Evolutionary conservation across 2,797 vertebrate genomes (phyloP), one percentile per base, ranked within the genome.

Genomic region (Enteromius mattozi): DNA sequence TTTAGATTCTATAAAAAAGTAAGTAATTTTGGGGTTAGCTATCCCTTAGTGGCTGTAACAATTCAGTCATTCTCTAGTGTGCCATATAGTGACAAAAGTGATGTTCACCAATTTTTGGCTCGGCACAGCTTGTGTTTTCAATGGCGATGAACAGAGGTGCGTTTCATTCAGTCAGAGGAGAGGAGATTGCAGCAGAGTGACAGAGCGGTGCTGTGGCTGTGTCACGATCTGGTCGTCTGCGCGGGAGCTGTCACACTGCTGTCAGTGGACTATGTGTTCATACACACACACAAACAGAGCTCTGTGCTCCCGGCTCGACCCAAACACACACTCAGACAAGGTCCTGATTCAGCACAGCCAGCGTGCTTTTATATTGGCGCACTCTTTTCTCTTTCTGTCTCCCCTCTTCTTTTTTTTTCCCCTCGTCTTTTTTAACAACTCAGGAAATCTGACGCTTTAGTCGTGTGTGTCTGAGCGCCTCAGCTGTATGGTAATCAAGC

Each of bases 401-500:
- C 56, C 51, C 63, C 86, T 85, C 82, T 87, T 45, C 35, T 87
- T 78, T 84, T 81, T 90, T 91, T 92, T 90, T 86, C 83, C 85
- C 89, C 88, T 86, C 91, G 88, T 93, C 74, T 85, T 88, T 89
- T 84, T 93, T 91, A 94, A 92, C 92, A 94, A 91, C 92, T 88
- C 89, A 92, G 92, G 92, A 94, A 93, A 94, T 94, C 90, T 94
- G 92, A 95, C 89, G 92, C 86, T 90, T 89, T 93, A 90, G 90
- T 92, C 93, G 90, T 76, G 81, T 88, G 72, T 78, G 86, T 88
- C 91, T 92, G 89, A 92, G 91, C 87, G 89, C 93, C 93, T 96
- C 97, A 98, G 97, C 97, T 97, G 96, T 97, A 97, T 97, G 96
- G 88, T 97, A 97, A 97, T 95, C 91, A 95, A 94, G 90, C 90